Evolutionary conservation across 2,888 invertebrate species (phyloP), one percentile per base, ranked within the genome.

Genomic region (Luperina nickerlii): DNA sequence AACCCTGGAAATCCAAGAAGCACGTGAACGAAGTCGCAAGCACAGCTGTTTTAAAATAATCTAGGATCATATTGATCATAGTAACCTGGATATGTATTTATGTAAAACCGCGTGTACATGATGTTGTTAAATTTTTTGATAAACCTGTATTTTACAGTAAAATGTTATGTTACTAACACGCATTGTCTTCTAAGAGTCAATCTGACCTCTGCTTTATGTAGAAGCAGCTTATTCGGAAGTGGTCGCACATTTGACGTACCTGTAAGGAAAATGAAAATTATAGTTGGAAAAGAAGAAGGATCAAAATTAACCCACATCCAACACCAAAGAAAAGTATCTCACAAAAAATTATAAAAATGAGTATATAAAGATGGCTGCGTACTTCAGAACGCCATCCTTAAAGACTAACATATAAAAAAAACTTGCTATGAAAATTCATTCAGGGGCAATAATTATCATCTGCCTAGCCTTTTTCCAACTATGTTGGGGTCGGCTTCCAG

Each of bases 161-260:
- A 62, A 76, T 84, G 91, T 91, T 90, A 91, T 90, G 90, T 90
- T 88, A 90, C 92, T 97, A 97, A 93, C 96, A 95, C 95, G 96
- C 95, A 95, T 94, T 94, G 96, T 96, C 96, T 7, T 92, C 95
- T 93, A 96, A 92, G 92, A 97, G 97, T 97, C 97, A 97, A 96
- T 97, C 97, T 83, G 95, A 70, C 32, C 96, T 92, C 87, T 95
- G 94, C 82, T 96, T 97, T 91, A 97, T 97, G 83, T 95, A 95
- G 97, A 99, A 99, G 96, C 99, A 99, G 93, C 98, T 97, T 95
- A 99, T 99, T 93, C 98, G 97, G 96, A 99, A 99, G 96, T 99
- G 99, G 84, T 98, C 97, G 95, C 99, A 99, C 99, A 99, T 99
- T 95, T 99, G 99, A 76, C 98, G 98, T 4, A 99, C 99, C 99